A percentile compares a stretch with the other conserved stretches of the same genome.
Conservation (phyloP, 2,888 invertebrate species). For the Slavum lentiscoides region DNA sequence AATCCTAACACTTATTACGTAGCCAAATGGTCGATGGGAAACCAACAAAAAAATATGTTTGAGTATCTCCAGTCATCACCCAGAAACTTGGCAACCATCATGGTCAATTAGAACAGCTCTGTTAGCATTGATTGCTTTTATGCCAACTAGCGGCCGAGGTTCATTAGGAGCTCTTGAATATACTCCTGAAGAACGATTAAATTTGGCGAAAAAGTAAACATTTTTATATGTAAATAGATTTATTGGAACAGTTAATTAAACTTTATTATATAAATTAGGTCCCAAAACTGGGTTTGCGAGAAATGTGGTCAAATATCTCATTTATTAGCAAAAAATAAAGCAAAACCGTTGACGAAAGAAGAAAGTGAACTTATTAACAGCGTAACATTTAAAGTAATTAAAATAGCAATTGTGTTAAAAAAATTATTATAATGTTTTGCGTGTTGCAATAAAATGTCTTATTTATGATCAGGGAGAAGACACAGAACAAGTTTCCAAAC, state of each 20-base stretch:
- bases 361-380: conserved; percentile 64
- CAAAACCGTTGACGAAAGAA: conserved; percentile 62
- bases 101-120: conserved; percentile 95
- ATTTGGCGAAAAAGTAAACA: conserved; percentile 74
- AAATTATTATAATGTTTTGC: not conserved
- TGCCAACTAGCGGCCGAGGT: conserved; percentile 87
- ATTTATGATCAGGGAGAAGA: conserved; percentile 36
- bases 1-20: conserved; percentile 54
- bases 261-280: conserved; percentile 60
- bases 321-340: conserved; percentile 62
- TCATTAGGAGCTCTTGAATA: conserved; percentile 92
- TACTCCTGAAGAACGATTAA: conserved; percentile 78
- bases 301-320: conserved; percentile 67
- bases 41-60: conserved; percentile 91
- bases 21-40: conserved; percentile 94
- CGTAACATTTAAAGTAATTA: conserved; percentile 61
- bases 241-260: conserved; percentile 10
- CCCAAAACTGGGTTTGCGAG: conserved; percentile 68
- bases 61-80: conserved; percentile 93
- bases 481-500: conserved; percentile 3
- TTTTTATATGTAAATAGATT: not conserved
- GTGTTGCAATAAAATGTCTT: not conserved
- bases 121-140: conserved; percentile 88
- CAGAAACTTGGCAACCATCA: conserved; percentile 97
- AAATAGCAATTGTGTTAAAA: not conserved